phyloP scores from a whole-genome alignment of 2,113 vertebrate species.

The Oryctolagus cuniculus region mOryCun1.1 NC_091439.1:64066001-64066500 shows the following conservation, averaged over 20 bases:
- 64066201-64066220: fast-evolving
- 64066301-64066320: not conserved
- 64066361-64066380: not conserved
- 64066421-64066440: not conserved
- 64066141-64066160: not conserved
- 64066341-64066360: not conserved
- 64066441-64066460: not conserved
- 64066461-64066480: not conserved
- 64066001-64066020: not conserved
- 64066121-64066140: too few species aligned
- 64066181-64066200: not conserved
- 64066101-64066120: not conserved
- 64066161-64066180: too few species aligned
- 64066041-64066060: not conserved
- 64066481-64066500: not conserved
- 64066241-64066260: not conserved
- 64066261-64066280: not conserved
- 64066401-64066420: not conserved
- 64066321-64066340: not conserved
- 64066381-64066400: not conserved
- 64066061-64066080: not conserved
- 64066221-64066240: fast-evolving
- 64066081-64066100: not conserved
- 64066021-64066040: not conserved
- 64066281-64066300: not conserved